These are phyloP conservation scores for Chunga burmeisteri DNA, from an alignment of 2,113 vertebrate species.

Conservation along the genomic window DNA sequence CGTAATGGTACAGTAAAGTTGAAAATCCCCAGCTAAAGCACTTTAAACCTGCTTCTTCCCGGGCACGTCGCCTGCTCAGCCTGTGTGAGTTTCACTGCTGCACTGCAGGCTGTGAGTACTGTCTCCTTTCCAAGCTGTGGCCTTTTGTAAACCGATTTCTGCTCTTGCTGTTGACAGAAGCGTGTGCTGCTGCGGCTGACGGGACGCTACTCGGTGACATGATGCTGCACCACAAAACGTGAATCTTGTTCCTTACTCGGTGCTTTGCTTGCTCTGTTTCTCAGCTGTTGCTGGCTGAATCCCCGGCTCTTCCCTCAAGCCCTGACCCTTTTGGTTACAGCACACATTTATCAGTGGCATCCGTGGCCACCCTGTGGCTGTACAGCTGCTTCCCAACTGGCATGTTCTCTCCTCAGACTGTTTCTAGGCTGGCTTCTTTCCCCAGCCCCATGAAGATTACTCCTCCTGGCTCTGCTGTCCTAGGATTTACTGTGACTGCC, in stretches of 20 bases:
- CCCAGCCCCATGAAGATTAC: not conserved
- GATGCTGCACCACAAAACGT: accelerated
- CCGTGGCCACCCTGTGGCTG: not conserved
- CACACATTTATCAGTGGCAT: not conserved
- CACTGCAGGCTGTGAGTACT: accelerated
- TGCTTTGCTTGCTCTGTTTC: not conserved
- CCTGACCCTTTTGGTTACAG: not conserved
- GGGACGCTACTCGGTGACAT: accelerated
- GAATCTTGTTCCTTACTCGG: accelerated
- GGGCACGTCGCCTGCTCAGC: accelerated
- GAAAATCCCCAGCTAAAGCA: not conserved
- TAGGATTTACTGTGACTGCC: not conserved
- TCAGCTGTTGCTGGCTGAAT: not conserved
- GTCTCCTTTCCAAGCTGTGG: not conserved
- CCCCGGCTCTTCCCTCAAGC: not conserved
- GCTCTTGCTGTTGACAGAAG: not conserved
- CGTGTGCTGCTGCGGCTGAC: not conserved
- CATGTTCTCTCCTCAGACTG: not conserved
- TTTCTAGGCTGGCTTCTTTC: not conserved
- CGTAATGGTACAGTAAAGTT: too few species aligned
- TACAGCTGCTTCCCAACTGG: constrained; percentile 16
- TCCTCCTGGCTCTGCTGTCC: not conserved
- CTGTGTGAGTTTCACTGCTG: accelerated
- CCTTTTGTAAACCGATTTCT: accelerated
- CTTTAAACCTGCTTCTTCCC: not conserved